Evolutionary conservation across 2,888 invertebrate species (phyloP), one percentile per base, ranked within the genome.

Genomic region (Drosophila multiciliata): DNA sequence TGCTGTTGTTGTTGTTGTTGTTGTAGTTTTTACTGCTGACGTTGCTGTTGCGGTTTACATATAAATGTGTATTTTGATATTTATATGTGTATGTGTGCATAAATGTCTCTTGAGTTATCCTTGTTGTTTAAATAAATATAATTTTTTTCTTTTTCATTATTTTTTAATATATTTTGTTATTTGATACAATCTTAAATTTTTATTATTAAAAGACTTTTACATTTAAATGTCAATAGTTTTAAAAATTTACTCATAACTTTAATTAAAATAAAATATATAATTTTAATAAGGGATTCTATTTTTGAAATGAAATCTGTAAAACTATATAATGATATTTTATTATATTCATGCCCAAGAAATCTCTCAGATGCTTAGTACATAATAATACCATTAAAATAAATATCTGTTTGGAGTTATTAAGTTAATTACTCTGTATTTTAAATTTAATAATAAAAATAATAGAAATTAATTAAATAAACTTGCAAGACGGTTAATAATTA

Each of bases 1-100:
- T 73, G 66, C 52, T 45, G 42, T 66, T 62, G 53, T 38, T 66
- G 60, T 40, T 67, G 64, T 12, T 48, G 66, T 29, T 59, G 38
- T 40, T 60, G 54, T 59, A 58, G 32, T 52, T 40, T 40, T 54
- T 40, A 29, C 29, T 57, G 26, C 17, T 49, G 23, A 45, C 23
- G 54, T 20, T 59, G 42, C 20, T 60, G 42, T 48, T 67, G 50
- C 42, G 23, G 32, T 36, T 52, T 58, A 15, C 61, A 33, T 53
- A 53, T 42, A 45, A 33, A 49, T 63, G 20, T 2, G 12, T 32
- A 32, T 52, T 15, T 20, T 7, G 5, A 15, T 26, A 17, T 53
- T 1, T 15, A 2, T 15, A 29, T 33, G 0, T 52, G 9, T 26
- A 32, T 38, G 20, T 45, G n/a, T 29, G 11, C 15, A 33, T 11